Base-by-base conservation (phyloP, 2,888 invertebrate species). In the Teleiodes luculella region DNA sequence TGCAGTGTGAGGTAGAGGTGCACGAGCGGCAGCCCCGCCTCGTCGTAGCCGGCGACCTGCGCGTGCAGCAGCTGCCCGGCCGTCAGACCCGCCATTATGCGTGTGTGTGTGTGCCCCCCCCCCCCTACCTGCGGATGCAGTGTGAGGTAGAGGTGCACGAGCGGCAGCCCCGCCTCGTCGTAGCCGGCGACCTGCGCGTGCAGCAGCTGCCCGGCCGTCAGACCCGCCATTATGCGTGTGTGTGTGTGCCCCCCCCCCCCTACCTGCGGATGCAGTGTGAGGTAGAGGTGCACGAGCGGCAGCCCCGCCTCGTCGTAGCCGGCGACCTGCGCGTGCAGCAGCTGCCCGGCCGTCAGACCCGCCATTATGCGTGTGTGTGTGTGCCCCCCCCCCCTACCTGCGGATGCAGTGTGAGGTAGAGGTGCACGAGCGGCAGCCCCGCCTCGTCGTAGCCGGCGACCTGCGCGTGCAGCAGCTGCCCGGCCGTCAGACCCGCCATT, bases 171-270 rank as follows among this genome's bases (percentile, higher is more conserved):
- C 57, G 93, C 91, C 69, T 94, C 94, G 65, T 95, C 93, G 78
- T 96, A 96, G 67, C 94, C 95, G 63, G 94, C 94, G 59, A 98
- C 93, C 88, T 97, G 96, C 56, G 97, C 97, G 87, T 96, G 96
- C 70, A 97, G 91, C 70, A 97, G 91, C 78, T 95, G 94, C 57
- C 95, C 95, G 72, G 93, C 93, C 61, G 96, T 96, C 71, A 97
- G 87, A 55, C 94, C 93, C 67, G 93, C 93, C 81, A 98, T 93
- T 64, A 95, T 91, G 64, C 93, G 92, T 55, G 92, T n/a, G n/a
- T n/a, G n/a, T n/a, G n/a, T n/a, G 92, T 52, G 97, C 95, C 73
- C 96, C 96, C 61, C 92, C 90, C 65, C 93, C 92, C 96, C 97
- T 24, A 4, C 24, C 3, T 24, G 3, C 24, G 6, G 24, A 3